Percentiles rank a stretch among this genome's conserved stretches.
Evolutionary conservation across 1,140 invertebrate genomes (phyloP).

Genomic region (Zelostemma sp.): DNA sequence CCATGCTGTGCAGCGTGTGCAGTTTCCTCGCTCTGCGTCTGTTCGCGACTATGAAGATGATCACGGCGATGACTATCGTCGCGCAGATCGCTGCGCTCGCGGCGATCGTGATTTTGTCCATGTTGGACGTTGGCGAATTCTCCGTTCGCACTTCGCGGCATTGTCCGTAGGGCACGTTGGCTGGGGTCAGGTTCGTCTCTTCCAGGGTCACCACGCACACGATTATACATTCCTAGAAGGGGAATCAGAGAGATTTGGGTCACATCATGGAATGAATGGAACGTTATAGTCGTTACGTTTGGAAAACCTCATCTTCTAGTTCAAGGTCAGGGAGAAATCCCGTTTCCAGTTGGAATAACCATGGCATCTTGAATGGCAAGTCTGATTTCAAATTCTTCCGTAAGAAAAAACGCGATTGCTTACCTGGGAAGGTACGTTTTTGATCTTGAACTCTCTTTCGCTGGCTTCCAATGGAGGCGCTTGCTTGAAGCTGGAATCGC

Average conservation of each 20-base stretch:
- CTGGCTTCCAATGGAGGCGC: slow-evolving; percentile 88
- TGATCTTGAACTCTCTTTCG: slow-evolving; percentile 91
- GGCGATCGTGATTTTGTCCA: slow-evolving; percentile 95
- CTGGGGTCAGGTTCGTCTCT: slow-evolving; percentile 86
- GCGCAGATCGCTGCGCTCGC: slow-evolving; percentile 93
- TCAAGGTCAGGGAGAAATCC: too few species aligned
- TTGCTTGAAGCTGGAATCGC: slow-evolving; percentile 89
- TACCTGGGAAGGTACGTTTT: slow-evolving; percentile 90
- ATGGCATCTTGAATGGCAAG: too few species aligned
- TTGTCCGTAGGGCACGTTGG: slow-evolving; percentile 86
- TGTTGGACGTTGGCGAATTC: slow-evolving; percentile 83
- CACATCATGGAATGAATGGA: too few species aligned
- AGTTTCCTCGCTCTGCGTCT: slow-evolving; percentile 80
- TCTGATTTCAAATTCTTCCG: too few species aligned
- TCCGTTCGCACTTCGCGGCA: slow-evolving; percentile 91
- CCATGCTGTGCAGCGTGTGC: slow-evolving; percentile 78
- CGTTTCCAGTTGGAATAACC: too few species aligned
- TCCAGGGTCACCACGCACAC: slow-evolving; percentile 92
- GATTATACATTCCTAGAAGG: slow-evolving; percentile 86
- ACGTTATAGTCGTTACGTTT: too few species aligned
- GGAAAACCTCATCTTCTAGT: too few species aligned
- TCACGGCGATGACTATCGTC: slow-evolving; percentile 89
- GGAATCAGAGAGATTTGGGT: background rate
- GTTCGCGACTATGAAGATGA: slow-evolving; percentile 89
- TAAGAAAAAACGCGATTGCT: too few species aligned